Percentiles rank a stretch among this genome's conserved stretches.
Evolutionary conservation across 1,140 invertebrate species (phyloP).

Genomic region (Drosophila tsacasi): DNA sequence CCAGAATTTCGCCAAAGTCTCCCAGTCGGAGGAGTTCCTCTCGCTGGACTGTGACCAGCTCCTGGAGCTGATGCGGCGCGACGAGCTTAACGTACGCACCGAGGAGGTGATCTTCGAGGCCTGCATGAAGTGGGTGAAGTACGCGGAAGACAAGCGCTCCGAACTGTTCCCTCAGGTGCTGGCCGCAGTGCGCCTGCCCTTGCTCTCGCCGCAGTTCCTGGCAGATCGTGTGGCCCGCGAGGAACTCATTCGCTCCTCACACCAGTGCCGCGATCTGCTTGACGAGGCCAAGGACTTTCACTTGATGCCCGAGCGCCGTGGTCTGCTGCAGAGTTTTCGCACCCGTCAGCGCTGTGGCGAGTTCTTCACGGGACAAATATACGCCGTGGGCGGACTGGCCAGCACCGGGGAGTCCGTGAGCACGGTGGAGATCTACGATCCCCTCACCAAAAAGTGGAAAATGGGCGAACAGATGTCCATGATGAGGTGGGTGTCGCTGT

Average conservation of each 20-base stretch:
- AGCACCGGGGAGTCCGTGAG: conserved; percentile 94
- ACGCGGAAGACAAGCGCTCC: conserved; percentile 87
- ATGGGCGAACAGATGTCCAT: conserved; percentile 94
- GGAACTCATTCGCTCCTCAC: conserved; percentile 91
- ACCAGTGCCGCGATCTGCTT: conserved; percentile 92
- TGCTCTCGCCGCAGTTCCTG: conserved; percentile 93
- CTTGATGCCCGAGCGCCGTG: conserved; percentile 92
- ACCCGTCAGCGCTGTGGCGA: conserved; percentile 92
- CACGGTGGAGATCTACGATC: conserved; percentile 95
- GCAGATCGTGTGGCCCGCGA: conserved; percentile 94
- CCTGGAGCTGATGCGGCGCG: conserved; percentile 90
- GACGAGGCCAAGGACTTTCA: conserved; percentile 95
- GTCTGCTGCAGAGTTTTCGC: conserved; percentile 90
- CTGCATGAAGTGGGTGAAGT: conserved; percentile 93
- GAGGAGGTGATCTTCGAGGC: conserved; percentile 94
- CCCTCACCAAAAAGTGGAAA: conserved; percentile 90
- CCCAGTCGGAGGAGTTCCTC: conserved; percentile 92
- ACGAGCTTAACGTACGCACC: conserved; percentile 92
- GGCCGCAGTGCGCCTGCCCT: conserved; percentile 91
- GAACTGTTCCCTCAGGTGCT: conserved; percentile 90
- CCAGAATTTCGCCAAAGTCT: conserved; percentile 93
- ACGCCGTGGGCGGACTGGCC: conserved; percentile 94
- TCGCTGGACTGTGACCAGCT: conserved; percentile 87
- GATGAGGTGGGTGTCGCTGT: conserved; percentile 86
- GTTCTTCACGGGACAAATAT: conserved; percentile 92